A percentile compares a stretch with the other conserved stretches of the same genome.
Conservation (phyloP, 1,140 invertebrate genomes). For the Drosophila persimilis region DNA sequence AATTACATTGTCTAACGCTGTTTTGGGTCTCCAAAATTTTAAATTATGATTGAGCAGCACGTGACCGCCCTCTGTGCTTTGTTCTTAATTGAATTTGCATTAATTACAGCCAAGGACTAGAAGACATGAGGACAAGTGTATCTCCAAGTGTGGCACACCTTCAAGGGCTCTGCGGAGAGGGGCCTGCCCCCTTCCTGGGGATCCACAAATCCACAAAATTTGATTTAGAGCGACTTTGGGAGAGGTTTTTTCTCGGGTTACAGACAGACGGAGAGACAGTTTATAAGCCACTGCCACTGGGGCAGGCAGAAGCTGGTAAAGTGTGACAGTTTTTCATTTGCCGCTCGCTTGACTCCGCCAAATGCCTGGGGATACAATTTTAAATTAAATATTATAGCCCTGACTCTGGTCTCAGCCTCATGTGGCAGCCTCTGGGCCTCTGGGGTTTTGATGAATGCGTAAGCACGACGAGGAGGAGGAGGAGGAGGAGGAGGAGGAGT, state of each 20-base stretch:
- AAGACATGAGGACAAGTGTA: neutral
- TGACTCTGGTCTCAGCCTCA: neutral
- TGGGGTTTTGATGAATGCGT: constrained; percentile 43
- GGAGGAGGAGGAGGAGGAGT: neutral
- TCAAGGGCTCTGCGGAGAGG: no score
- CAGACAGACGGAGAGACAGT: neutral
- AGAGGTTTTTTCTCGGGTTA: neutral
- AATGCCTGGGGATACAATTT: constrained; percentile 54
- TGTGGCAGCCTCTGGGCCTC: constrained; percentile 25
- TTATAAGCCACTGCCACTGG: constrained; percentile 12
- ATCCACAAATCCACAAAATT: constrained; percentile 20
- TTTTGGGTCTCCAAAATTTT: constrained; percentile 37
- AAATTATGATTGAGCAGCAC: constrained; percentile 61
- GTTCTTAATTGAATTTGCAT: constrained; percentile 65
- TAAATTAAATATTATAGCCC: constrained; percentile 67
- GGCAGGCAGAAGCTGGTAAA: neutral
- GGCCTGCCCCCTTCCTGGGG: neutral
- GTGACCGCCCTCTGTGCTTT: constrained; percentile 16
- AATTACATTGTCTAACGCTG: constrained; percentile 17
- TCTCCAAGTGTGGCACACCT: neutral
- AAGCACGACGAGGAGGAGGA: constrained; percentile 32
- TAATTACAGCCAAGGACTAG: constrained; percentile 16
- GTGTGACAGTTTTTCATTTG: constrained; percentile 55
- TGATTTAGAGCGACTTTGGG: constrained; percentile 23
- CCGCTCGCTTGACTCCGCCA: constrained; percentile 26